Percentiles rank a stretch among this genome's conserved stretches.
Evolutionary conservation across 92 coral and sea anemone species (phyloP).

Genomic region (Porites rus): DNA sequence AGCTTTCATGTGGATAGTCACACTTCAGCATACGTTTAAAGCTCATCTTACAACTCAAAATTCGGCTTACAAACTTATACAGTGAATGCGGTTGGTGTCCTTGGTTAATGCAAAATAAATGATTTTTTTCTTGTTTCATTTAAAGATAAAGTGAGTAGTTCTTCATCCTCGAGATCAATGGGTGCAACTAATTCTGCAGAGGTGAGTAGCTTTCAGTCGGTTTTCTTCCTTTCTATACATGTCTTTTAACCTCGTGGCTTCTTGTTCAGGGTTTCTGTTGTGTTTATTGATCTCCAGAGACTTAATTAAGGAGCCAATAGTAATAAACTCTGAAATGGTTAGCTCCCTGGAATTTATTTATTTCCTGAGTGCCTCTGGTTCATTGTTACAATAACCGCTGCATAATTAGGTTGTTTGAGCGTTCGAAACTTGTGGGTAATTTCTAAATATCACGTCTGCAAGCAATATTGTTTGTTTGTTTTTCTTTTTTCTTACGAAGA

Average conservation of each 20-base stretch:
- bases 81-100: not conserved
- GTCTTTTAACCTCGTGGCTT: not conserved
- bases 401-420: not conserved
- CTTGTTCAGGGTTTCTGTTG: constrained; percentile 45
- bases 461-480: too few relatives aligned
- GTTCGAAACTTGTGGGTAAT: too few relatives aligned
- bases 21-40: too few relatives aligned
- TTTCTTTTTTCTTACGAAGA: too few relatives aligned
- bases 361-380: constrained; percentile 33
- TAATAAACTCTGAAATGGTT: constrained; percentile 30
- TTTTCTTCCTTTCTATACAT: too few relatives aligned
- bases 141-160: constrained; percentile 9
- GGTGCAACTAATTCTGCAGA: constrained; percentile 36
- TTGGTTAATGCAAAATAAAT: not conserved
- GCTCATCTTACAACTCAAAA: not conserved
- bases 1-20: too few relatives aligned
- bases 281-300: constrained; percentile 11
- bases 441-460: too few relatives aligned
- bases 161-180: constrained; percentile 1
- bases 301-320: constrained; percentile 31
- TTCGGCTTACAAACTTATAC: not conserved
- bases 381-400: not conserved
- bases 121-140: not conserved
- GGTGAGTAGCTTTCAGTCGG: not conserved
- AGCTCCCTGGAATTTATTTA: constrained; percentile 19